These are phyloP conservation scores for Lordiphosa collinella DNA, from an alignment of 1,140 invertebrate genomes.

Conservation along the genomic window DNA sequence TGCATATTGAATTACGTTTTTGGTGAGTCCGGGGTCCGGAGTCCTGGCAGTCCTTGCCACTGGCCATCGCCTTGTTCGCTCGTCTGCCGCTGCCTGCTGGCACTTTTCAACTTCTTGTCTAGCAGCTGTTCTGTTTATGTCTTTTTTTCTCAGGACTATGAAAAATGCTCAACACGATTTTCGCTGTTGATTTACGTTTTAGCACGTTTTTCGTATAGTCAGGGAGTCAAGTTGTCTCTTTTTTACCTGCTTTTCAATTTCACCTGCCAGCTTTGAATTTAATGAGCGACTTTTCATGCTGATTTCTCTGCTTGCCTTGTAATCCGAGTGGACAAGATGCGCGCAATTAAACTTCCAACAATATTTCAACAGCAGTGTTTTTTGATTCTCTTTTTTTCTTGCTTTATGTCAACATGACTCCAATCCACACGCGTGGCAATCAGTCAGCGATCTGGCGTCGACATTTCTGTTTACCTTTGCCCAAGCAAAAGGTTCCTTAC, in stretches of 20 bases:
- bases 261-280: conserved; percentile 55
- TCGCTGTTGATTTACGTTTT: conserved; percentile 77
- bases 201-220: conserved; percentile 70
- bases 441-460: conserved; percentile 18
- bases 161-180: conserved; percentile 75
- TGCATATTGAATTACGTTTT: conserved; percentile 73
- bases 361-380: conserved; percentile 25
- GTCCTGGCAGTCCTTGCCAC: background rate
- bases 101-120: conserved; percentile 43
- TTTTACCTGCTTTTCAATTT: conserved; percentile 23
- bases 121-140: conserved; percentile 4
- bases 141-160: conserved; percentile 36
- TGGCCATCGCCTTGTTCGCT: conserved; percentile 3
- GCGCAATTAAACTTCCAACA: conserved; percentile 12
- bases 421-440: conserved; percentile 17
- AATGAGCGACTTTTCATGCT: conserved; percentile 57
- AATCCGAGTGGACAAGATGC: conserved; percentile 9
- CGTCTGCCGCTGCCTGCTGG: conserved; percentile 33
- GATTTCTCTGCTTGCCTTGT: conserved; percentile 39
- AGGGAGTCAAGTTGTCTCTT: conserved; percentile 10
- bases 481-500: conserved; percentile 21
- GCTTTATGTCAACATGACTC: conserved; percentile 10
- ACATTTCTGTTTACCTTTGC: conserved; percentile 46
- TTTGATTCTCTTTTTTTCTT: conserved; percentile 3
- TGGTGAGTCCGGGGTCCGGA: conserved; percentile 11